phyloP scores from a whole-genome alignment of 2,113 vertebrate species.

The Eurystomus gularis region DNA sequence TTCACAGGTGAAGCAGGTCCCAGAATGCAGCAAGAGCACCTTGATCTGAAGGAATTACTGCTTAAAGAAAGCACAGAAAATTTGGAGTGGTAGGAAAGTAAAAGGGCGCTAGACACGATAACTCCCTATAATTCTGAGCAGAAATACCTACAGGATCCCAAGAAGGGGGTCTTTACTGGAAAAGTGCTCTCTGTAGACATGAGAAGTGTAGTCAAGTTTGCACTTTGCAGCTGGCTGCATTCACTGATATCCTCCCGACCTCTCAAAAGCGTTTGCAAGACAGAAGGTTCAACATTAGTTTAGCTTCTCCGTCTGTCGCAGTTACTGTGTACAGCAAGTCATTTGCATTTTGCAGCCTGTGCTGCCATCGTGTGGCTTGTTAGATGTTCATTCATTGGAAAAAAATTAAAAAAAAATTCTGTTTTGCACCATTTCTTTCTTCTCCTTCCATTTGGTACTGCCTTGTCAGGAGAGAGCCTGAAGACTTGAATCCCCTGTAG shows the following conservation, averaged over 20 bases:
- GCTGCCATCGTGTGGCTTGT: constrained; percentile 73
- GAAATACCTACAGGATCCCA: background rate
- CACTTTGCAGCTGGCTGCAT: accelerated
- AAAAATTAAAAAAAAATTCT: background rate
- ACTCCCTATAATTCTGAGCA: background rate
- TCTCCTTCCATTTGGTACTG: background rate
- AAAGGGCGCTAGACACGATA: background rate
- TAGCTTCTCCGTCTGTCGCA: accelerated
- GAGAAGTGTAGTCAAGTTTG: background rate
- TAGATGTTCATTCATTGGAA: background rate
- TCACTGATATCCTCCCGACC: accelerated
- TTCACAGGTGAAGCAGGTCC: background rate
- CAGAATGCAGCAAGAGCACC: background rate
- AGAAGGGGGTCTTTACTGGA: background rate
- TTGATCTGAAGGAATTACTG: background rate
- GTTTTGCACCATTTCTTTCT: background rate
- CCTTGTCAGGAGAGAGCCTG: background rate
- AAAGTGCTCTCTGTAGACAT: background rate
- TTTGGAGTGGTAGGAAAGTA: background rate
- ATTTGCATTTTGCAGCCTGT: constrained; percentile 49
- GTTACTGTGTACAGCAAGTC: background rate
- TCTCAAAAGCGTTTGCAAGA: background rate
- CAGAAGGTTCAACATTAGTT: background rate
- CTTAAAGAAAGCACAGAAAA: background rate
- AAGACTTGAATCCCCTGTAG: background rate